Conservation (phyloP, 2,888 invertebrate genomes). For the Lepidochrysops patricia region DNA sequence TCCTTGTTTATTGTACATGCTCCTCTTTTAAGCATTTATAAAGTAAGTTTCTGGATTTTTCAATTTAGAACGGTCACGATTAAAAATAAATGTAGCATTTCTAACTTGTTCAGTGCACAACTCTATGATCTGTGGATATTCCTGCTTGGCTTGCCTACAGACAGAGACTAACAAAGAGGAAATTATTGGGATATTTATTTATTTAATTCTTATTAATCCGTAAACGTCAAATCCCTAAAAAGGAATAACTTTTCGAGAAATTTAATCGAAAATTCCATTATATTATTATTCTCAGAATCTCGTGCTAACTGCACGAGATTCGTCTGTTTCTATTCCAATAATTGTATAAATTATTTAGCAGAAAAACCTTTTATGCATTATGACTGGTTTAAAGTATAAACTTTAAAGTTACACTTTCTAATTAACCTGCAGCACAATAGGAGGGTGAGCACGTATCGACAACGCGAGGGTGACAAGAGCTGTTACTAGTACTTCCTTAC, state of each 20-base stretch:
- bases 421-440: constrained; percentile 55
- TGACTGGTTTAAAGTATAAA: constrained; percentile 14
- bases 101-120: too few species aligned
- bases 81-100: not conserved
- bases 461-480: constrained; percentile 49
- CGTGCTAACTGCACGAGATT: too few species aligned
- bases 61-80: not conserved
- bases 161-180: too few species aligned
- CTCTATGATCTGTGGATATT: too few species aligned
- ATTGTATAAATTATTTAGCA: not conserved
- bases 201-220: too few species aligned
- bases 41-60: not conserved
- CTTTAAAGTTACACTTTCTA: constrained; percentile 38
- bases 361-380: not conserved
- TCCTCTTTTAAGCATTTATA: not conserved
- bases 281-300: too few species aligned
- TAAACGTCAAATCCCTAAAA: too few species aligned
- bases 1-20: not conserved
- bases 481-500: constrained; percentile 39
- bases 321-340: too few species aligned
- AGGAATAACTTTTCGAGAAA: too few species aligned
- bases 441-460: constrained; percentile 41
- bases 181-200: too few species aligned
- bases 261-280: too few species aligned
- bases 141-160: too few species aligned